Evolutionary conservation across 2,888 invertebrate species (phyloP).

Genomic region (Drosophila mettleri): DNA sequence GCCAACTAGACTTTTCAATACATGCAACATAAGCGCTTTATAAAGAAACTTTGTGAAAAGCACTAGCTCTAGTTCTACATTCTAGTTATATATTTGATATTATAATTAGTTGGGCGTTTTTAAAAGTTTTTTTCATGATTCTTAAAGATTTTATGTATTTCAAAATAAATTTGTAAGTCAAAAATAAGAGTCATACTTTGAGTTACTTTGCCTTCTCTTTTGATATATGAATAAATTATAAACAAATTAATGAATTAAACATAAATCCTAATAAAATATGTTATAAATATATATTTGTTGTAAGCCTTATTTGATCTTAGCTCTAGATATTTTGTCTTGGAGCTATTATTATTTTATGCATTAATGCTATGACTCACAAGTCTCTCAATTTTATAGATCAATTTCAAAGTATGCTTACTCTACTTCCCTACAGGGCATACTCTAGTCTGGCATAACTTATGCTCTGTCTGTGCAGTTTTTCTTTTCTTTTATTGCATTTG

Average conservation of each 20-base stretch:
- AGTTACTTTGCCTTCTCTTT: neutral
- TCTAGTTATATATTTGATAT: neutral
- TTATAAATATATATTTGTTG: no score
- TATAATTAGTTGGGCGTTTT: neutral
- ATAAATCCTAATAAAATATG: no score
- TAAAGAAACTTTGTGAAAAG: slow-evolving; percentile 2
- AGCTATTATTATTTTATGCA: no score
- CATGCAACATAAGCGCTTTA: neutral
- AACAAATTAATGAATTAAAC: no score
- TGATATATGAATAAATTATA: no score
- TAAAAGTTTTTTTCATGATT: neutral
- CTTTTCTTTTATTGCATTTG: slow-evolving; percentile 24
- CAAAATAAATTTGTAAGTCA: neutral
- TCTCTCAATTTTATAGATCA: no score
- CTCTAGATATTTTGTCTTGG: no score
- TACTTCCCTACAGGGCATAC: slow-evolving; percentile 32
- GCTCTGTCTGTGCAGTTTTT: slow-evolving; percentile 6
- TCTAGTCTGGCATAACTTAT: neutral
- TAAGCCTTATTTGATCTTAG: no score
- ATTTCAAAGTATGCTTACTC: no score
- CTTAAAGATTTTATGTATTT: neutral
- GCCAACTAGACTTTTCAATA: neutral
- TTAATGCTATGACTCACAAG: no score
- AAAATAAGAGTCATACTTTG: neutral
- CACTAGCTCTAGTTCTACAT: neutral